A percentile compares a stretch with the other conserved stretches of the same genome.
phyloP scores from a whole-genome alignment of 2,113 vertebrate species.

The Labeo rohita region DNA sequence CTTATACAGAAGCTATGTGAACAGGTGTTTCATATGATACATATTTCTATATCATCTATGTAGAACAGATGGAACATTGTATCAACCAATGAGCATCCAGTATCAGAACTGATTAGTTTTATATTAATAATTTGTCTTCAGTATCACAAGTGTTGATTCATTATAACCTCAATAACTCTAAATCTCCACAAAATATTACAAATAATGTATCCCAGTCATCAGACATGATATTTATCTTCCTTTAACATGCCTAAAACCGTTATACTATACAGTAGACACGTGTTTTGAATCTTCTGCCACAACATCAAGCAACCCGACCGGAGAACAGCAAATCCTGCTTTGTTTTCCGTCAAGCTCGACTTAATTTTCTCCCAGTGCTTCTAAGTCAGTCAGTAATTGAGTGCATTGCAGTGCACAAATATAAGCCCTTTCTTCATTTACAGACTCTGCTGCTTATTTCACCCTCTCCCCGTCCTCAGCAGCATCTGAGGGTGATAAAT shows the following conservation, averaged over 20 bases:
- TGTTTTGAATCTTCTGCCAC: neutral
- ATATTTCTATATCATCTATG: neutral
- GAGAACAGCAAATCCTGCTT: conserved; percentile 23
- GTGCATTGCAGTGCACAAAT: conserved; percentile 52
- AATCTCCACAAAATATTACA: neutral
- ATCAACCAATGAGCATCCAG: neutral
- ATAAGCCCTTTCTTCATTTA: conserved; percentile 45
- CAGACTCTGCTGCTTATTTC: conserved; percentile 45
- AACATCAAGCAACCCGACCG: neutral
- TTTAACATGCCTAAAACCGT: neutral
- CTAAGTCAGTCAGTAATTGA: conserved; percentile 51
- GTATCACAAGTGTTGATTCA: neutral
- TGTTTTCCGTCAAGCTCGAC: conserved; percentile 33
- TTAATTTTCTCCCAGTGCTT: conserved; percentile 8
- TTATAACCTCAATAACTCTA: neutral
- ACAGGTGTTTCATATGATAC: neutral
- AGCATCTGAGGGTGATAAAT: conserved; percentile 64
- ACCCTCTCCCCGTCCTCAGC: conserved; percentile 46
- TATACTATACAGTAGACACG: neutral
- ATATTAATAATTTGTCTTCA: neutral
- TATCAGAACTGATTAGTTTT: neutral
- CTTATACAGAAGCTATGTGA: neutral
- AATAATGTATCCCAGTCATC: neutral
- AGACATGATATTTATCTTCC: neutral
- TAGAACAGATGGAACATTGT: neutral